Conservation (phyloP, 2,113 vertebrate species). For the Dolichotis patagonum region DNA sequence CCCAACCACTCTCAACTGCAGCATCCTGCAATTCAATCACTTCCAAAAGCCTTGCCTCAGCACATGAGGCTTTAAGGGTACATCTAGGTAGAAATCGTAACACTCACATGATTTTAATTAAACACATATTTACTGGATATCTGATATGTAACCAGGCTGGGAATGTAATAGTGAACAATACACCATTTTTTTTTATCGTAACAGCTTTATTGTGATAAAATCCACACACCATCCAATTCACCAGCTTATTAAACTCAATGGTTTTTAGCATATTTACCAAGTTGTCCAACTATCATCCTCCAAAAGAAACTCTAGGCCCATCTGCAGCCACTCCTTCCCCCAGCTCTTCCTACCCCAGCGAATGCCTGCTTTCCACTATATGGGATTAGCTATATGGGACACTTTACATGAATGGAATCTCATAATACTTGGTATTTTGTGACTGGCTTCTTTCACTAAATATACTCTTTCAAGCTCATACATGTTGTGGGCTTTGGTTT, state of each 20-base stretch:
- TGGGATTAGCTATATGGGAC: neutral
- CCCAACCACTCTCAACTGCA: neutral
- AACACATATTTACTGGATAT: neutral
- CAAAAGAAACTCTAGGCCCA: neutral
- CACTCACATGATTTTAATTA: neutral
- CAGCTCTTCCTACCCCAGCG: neutral
- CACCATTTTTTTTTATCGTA: neutral
- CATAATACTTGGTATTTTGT: neutral
- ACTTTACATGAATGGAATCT: neutral
- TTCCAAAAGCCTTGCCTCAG: neutral
- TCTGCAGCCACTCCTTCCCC: neutral
- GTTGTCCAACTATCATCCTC: neutral
- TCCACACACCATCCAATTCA: neutral
- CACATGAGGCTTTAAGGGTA: neutral
- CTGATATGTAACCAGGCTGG: neutral
- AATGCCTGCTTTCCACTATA: neutral
- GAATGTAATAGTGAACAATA: slow-evolving; percentile 29
- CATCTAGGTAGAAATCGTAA: neutral
- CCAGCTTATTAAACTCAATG: neutral
- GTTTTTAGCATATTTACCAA: neutral
- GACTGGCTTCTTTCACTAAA: neutral
- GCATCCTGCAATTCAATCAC: neutral
- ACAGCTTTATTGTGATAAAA: slow-evolving; percentile 11
- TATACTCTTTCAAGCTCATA: neutral
- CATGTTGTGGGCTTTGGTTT: neutral